Base-by-base conservation (phyloP, 2,797 vertebrate species). In the Helicolenus hilgendorfi region DNA sequence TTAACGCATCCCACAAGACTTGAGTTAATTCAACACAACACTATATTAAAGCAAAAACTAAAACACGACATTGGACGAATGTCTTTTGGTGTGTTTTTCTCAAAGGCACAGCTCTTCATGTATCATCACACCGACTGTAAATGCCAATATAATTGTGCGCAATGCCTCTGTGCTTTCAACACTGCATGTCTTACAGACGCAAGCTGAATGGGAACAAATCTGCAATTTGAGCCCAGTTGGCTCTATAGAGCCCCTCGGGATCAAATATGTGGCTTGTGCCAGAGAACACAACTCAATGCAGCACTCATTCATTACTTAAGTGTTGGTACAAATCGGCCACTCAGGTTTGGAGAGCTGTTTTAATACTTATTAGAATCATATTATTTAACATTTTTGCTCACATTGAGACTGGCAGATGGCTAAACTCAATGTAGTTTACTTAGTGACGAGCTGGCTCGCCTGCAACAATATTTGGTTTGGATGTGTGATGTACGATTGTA, bases 381-480 rank as follows among this genome's bases (percentile, higher is more conserved):
- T 36, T 14, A 27, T 29, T 14, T 15, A 35, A 64, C 8, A 38
- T 8, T 58, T 59, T 49, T 29, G 15, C 4, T 75, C 6, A 22
- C 3, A 35, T 11, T 56, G 36, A 45, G 53, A 70, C 41, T 7
- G 26, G 4, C 8, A 38, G 35, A 65, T 10, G 27, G 33, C 27
- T 77, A 22, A 63, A 55, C 24, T 62, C 63, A 29, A 0, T 64
- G 10, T 22, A 58, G 68, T n/a, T 77, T 4, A 31, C 4, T 67
- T 13, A 58, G 35, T 49, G 13, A 63, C 11, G 6, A 45, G 36
- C 55, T 41, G 64, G 56, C 33, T 33, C 27, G 13, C 49, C 31
- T 76, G 60, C 49, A 55, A 69, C 18, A 88, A 72, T 79, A 79
- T 92, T 88, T 91, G n/a, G 29, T 24, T 85, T 85, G 75, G 67